phyloP scores from a whole-genome alignment of 1,140 invertebrate genomes.

The Harlomillsia oculata region DNA sequence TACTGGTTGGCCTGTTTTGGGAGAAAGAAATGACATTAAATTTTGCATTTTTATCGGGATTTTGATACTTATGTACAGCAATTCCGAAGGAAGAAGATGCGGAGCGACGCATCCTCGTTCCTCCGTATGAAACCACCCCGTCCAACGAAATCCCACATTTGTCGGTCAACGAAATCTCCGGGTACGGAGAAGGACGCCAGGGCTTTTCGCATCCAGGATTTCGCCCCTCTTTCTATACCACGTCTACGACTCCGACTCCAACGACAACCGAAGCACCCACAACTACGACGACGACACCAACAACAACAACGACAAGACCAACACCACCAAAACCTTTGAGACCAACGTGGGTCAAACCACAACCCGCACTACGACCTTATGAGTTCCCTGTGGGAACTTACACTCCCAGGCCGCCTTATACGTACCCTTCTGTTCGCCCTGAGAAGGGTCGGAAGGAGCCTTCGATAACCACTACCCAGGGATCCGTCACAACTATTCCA shows the following conservation, averaged over 20 bases:
- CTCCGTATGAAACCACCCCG: slow-evolving; percentile 12
- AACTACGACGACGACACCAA: slow-evolving; percentile 6
- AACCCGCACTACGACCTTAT: background rate
- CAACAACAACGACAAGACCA: background rate
- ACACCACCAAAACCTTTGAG: background rate
- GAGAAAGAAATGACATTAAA: too few species aligned
- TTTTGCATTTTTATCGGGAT: background rate
- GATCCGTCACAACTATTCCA: background rate
- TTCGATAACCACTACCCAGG: background rate
- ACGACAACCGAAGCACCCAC: background rate
- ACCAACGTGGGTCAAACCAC: background rate
- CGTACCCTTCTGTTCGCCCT: background rate
- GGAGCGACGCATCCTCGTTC: slow-evolving; percentile 1
- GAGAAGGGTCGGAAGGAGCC: slow-evolving; percentile 8
- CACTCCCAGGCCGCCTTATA: background rate
- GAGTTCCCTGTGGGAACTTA: background rate
- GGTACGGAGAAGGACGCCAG: background rate
- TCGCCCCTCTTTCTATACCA: background rate
- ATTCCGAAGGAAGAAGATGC: slow-evolving; percentile 16
- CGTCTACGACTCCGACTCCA: background rate
- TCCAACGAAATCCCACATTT: slow-evolving; percentile 32
- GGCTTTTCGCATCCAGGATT: background rate
- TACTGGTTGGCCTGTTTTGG: background rate
- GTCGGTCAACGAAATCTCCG: slow-evolving; percentile 18
- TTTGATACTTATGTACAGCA: slow-evolving; percentile 4